Evolutionary conservation across 2,797 vertebrate genomes (phyloP), one percentile per base, ranked within the genome.

Genomic region (Spinus olivaceus): DNA sequence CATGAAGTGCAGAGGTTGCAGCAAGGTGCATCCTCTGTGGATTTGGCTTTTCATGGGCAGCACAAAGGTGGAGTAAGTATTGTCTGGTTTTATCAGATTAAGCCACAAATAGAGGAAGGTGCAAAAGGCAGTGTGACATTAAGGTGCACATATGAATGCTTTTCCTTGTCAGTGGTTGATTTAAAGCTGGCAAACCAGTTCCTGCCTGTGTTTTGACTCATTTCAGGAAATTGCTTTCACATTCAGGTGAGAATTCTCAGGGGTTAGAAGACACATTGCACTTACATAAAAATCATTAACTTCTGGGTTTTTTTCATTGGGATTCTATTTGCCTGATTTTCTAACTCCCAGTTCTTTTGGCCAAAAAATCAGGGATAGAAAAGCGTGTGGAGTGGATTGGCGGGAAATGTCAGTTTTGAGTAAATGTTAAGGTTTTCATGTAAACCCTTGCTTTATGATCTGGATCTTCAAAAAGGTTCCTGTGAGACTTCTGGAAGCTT

Each of bases 251-350:
- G 46, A 92, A 90, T 64, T 46, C n/a, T 50, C 32, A 56, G 24
- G 17, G 54, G 10, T 70, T 39, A 83, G 53, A 89, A 86, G 28
- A 51, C 28, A 19, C 23, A 27, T 14, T 76, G 12, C 35, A 28
- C 12, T 50, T 79, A 22, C 23, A 72, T 37, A 46, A 76, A 82
- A 90, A 69, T 32, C 0, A 16, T 60, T 30, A 64, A 24, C 8
- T 63, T 39, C 23, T 57, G 15, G 9, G 2, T 0, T 0, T 32
- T 65, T 61, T 71, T 27, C 0, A 1, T 13, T 67, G 18, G 25
- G 20, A 22, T 74, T 93, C 71, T 70, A 15, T 88, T 86, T 90
- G 15, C 5, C 24, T 53, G 27, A 19, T 53, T 92, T 81, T 76
- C 56, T 37, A 42, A 22, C 9, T 73, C 14, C 47, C 28, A 35